Evolutionary conservation across 2,113 vertebrate genomes (phyloP).

Genomic region (Alaudala cheleensis): DNA sequence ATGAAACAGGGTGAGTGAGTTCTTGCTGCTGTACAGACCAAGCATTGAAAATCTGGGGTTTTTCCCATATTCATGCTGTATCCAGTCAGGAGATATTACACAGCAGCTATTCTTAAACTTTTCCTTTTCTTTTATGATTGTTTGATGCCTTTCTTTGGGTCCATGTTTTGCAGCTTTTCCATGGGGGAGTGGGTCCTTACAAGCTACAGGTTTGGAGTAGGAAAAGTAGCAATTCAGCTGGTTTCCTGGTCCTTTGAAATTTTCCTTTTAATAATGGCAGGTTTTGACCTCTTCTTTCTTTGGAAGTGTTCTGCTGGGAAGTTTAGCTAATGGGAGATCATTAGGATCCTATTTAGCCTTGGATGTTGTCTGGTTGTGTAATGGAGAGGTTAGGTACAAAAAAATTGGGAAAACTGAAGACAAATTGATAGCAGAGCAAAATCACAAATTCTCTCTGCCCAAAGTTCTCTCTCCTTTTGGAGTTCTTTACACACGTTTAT

Average conservation of each 20-base stretch:
- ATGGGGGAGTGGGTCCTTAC: background rate
- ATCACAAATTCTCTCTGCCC: background rate
- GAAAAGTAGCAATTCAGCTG: background rate
- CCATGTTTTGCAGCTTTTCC: fast-evolving
- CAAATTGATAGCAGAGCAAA: background rate
- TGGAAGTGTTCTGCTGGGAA: background rate
- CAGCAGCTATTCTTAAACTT: background rate
- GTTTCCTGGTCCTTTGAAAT: background rate
- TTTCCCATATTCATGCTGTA: background rate
- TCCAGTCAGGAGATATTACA: background rate
- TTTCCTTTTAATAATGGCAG: background rate
- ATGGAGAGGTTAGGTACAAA: background rate
- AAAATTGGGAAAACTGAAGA: background rate
- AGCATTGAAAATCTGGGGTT: background rate
- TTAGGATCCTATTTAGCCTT: background rate
- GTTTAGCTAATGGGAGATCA: background rate
- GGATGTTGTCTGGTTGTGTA: background rate
- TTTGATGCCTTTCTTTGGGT: background rate
- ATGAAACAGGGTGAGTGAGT: background rate
- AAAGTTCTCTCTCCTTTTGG: background rate
- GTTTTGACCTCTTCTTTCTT: background rate
- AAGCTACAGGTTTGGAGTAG: background rate
- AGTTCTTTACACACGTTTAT: background rate
- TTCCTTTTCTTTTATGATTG: background rate
- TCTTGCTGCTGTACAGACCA: background rate